Base-by-base conservation (phyloP, 2,797 vertebrate genomes). In the Brotula barbata region DNA sequence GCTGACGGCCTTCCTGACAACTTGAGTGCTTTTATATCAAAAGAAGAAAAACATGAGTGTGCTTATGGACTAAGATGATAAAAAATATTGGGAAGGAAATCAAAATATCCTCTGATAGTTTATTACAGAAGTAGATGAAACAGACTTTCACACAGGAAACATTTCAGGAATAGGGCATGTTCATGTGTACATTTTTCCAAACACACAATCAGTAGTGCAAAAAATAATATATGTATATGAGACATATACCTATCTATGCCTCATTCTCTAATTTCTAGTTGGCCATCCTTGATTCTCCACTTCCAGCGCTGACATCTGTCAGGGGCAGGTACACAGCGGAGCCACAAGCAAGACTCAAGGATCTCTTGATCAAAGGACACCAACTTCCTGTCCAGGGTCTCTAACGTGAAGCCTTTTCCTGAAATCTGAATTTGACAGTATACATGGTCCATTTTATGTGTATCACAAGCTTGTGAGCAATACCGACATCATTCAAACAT, bases 221-320 rank as follows among this genome's bases (percentile, higher is more conserved):
- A 70, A 28, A 41, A 2, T 19, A 9, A 25, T 31, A 7, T 8
- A 7, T 10, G 28, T 3, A 46, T 15, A 6, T 44, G 25, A 36
- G 34, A 0, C 19, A 45, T 3, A 39, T 17, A 4, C 15, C 16
- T 52, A 4, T 0, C 10, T 34, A 21, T 1, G 2, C 59, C 12
- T 87, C 73, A 85, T 52, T 89, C 84, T 46, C 85, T 80, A 0
- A 86, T 78, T 70, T 98, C 94, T 73, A 96, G 89, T 34, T 87
- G 92, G 7, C 96, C 93, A 0, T 95, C 92, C 34, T 89, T 89
- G 88, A 97, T 90, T 17, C 96, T 91, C 96, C 96, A 98, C 2
- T 68, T 89, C 96, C 96, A 98, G 75, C 84, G 78, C 19, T 84
- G 85, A 71, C 93, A 93, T 59, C 90, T 76, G 49, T 97, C 94